Evolutionary conservation across 2,797 vertebrate species (phyloP), one percentile per base, ranked within the genome.

Genomic region (Characodon lateralis): DNA sequence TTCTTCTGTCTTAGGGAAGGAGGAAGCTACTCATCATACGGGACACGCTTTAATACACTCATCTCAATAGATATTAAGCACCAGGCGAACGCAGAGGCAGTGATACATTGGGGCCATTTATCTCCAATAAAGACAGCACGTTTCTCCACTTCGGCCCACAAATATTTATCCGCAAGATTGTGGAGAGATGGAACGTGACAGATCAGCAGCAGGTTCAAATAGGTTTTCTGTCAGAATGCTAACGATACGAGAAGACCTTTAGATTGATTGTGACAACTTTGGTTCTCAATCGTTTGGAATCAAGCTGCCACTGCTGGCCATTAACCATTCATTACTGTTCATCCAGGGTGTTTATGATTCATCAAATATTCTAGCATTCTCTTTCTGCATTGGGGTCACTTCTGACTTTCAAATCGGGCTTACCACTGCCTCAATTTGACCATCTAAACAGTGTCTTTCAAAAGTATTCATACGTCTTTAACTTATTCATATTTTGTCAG

Each of bases 181-280:
- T 86, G 89, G 82, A 88, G 83, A 89, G 90, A 95, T 93, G 85
- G 91, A 89, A 91, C 92, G 90, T 93, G 94, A 93, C 95, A 92
- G 93, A 92, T 90, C 90, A 89, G 93, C 92, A 87, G 85, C 81
- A 55, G 41, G 58, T 82, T 82, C 83, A 90, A 89, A 93, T 89
- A 82, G 18, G 70, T 78, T 89, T 89, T 92, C 88, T 92, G 90
- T 95, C 90, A 88, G 58, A 85, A 85, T 90, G 87, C 84, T 90
- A 93, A 92, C 86, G 87, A 91, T 86, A 87, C 76, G 74, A 78
- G 83, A 89, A 91, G 80, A 91, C 91, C 88, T 87, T 86, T 72
- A 86, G 86, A 91, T 91, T 88, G 86, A 94, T 89, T 85, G 89
- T 92, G 90, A 94, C 90, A 89, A 85, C 79, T 90, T 65, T 63